Conservation (phyloP, 1,140 invertebrate species). For the Cherax quadricarinatus region DNA sequence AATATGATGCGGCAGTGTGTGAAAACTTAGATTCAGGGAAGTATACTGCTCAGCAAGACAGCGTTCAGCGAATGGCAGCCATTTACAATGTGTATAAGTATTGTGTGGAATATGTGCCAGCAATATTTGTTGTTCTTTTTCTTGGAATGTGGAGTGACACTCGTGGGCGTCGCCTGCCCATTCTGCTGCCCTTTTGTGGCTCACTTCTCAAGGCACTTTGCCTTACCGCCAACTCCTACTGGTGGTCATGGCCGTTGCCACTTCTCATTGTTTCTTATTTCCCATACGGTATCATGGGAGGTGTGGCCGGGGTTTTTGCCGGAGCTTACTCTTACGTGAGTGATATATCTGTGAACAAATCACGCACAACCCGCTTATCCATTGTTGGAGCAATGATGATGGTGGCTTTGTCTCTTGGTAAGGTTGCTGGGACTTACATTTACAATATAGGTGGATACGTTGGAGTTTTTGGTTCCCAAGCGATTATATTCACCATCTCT, state of each 20-base stretch:
- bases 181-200: conserved; percentile 31
- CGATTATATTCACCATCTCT: background rate
- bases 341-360: background rate
- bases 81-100: conserved; percentile 31
- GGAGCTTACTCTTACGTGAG: conserved; percentile 34
- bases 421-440: background rate
- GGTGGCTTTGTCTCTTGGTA: background rate
- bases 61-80: conserved; percentile 17
- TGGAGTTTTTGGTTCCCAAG: background rate
- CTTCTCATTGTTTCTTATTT: conserved; percentile 37
- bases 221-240: conserved; percentile 33
- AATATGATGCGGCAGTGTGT: conserved; percentile 30
- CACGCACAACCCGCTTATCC: conserved; percentile 33
- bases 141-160: conserved; percentile 52
- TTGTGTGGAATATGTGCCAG: conserved; percentile 17
- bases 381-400: background rate
- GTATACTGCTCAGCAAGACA: conserved; percentile 20
- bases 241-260: conserved; percentile 28
- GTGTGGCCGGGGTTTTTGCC: conserved; percentile 22
- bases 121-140: conserved; percentile 2
- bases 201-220: conserved; percentile 12
- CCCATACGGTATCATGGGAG: conserved; percentile 31
- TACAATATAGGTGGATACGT: background rate
- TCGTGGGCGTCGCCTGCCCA: conserved; percentile 19
- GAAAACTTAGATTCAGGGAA: conserved; percentile 40